Conservation (phyloP, 2,797 vertebrate genomes). For the Petrocephalus sullivani region DNA sequence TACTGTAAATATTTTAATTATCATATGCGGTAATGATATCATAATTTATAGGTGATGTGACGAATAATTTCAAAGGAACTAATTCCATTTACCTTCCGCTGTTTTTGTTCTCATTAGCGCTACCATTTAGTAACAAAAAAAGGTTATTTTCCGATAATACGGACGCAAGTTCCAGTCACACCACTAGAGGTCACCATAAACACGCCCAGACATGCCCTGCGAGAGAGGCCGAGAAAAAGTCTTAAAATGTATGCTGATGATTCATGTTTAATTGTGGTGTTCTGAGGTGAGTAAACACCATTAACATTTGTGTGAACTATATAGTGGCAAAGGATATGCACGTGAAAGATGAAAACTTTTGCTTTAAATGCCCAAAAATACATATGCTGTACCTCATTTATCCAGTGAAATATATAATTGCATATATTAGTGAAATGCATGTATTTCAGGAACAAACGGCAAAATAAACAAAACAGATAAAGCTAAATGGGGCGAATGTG, state of each 20-base stretch:
- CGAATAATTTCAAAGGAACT: neutral
- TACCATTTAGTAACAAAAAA: neutral
- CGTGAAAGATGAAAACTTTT: neutral
- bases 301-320: neutral
- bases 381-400: neutral
- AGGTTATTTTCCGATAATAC: too few relatives aligned
- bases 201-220: neutral
- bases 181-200: conserved; percentile 8
- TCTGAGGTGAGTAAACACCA: neutral
- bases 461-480: neutral
- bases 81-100: neutral
- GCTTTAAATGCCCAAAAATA: neutral
- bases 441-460: neutral
- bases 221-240: neutral
- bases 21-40: neutral
- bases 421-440: neutral
- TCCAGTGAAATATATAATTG: neutral
- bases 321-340: neutral
- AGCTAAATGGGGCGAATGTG: neutral
- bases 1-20: neutral
- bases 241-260: neutral
- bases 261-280: neutral
- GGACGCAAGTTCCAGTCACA: neutral
- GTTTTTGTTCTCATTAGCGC: neutral
- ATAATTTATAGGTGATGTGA: neutral